Percentiles rank a stretch among this genome's conserved stretches.
phyloP scores from a whole-genome alignment of 2,888 invertebrate species.

The Sialis lutaria region DNA sequence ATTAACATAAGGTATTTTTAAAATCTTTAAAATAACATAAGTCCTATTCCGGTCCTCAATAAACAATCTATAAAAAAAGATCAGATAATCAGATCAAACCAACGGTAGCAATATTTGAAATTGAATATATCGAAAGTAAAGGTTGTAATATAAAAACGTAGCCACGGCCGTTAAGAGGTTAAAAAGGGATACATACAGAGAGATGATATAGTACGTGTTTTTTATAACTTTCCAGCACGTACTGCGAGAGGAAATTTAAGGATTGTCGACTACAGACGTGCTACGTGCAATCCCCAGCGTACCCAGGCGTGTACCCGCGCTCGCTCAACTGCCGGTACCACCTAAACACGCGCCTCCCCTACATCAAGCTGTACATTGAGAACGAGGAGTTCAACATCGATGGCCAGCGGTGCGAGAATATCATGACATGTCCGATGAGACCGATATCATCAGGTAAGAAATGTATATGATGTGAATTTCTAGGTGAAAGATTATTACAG shows the following conservation, averaged over 20 bases:
- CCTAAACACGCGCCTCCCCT: constrained; percentile 72
- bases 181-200: too few species aligned
- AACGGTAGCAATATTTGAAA: too few species aligned
- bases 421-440: constrained; percentile 87
- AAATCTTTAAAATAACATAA: too few species aligned
- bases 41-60: too few species aligned
- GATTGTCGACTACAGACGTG: constrained; percentile 83
- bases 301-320: constrained; percentile 81
- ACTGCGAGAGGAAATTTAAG: constrained; percentile 74
- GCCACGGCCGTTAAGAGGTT: too few species aligned
- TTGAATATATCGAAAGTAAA: too few species aligned
- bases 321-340: constrained; percentile 83
- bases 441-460: constrained; percentile 63
- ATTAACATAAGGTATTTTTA: too few species aligned
- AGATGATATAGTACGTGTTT: neutral
- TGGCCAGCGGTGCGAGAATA: constrained; percentile 83
- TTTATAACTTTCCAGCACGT: constrained; percentile 39
- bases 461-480: too few species aligned
- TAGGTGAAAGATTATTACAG: too few species aligned
- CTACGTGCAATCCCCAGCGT: constrained; percentile 86
- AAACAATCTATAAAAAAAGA: too few species aligned
- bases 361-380: constrained; percentile 80
- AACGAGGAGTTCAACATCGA: constrained; percentile 90
- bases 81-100: too few species aligned
- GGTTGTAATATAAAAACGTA: too few species aligned